A percentile compares a stretch with the other conserved stretches of the same genome.
These are phyloP conservation scores for Tupaia tana DNA, from an alignment of 2,113 vertebrate species.

Conservation along the genomic window DNA sequence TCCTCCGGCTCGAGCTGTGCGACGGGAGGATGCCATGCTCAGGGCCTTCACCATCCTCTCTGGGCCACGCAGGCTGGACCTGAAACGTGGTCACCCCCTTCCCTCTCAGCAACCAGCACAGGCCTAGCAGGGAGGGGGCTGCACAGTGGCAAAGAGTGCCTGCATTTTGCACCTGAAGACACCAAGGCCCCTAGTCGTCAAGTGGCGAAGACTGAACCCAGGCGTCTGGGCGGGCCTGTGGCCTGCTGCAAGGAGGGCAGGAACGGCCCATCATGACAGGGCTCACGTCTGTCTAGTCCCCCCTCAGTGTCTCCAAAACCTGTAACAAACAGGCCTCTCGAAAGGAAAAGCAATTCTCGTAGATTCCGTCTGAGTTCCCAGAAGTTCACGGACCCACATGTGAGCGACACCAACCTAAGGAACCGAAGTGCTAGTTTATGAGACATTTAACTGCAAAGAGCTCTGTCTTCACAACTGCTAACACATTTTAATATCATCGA, in stretches of 20 bases:
- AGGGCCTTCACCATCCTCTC: background rate
- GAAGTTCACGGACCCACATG: background rate
- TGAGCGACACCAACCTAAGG: background rate
- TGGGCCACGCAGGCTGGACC: background rate
- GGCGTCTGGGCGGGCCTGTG: background rate
- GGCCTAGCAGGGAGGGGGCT: background rate
- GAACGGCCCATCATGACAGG: background rate
- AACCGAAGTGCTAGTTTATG: background rate
- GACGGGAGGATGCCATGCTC: background rate
- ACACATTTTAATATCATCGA: slow-evolving; percentile 47
- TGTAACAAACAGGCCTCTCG: background rate
- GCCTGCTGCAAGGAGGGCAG: background rate
- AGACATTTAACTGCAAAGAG: slow-evolving; percentile 30
- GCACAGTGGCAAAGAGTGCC: background rate
- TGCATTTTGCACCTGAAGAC: background rate
- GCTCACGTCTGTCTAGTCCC: background rate
- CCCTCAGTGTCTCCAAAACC: background rate
- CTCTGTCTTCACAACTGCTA: slow-evolving; percentile 26
- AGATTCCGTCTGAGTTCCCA: background rate
- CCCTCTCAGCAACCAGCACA: background rate
- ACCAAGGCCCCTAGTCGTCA: background rate
- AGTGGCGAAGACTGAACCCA: background rate
- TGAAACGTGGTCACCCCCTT: background rate
- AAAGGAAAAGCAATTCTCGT: background rate
- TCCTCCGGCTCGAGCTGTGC: background rate